Evolutionary conservation across 2,113 vertebrate species (phyloP).

Genomic region (Nerophis lumbriciformis): DNA sequence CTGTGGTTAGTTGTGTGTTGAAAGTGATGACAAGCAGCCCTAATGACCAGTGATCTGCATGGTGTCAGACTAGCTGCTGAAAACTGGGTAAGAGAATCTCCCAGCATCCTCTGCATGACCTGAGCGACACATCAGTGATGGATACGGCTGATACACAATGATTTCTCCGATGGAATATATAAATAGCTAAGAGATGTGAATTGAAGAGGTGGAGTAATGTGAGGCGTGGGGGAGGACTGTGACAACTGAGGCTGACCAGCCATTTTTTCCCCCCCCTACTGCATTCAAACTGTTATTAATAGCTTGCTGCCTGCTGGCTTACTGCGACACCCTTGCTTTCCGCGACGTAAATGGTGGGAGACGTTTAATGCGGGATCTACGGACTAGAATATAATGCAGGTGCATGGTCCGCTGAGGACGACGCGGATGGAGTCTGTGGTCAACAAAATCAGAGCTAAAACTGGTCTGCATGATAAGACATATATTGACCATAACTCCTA

Average conservation of each 20-base stretch:
- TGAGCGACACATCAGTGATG: background rate
- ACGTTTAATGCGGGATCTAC: background rate
- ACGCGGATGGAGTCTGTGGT: constrained; percentile 21
- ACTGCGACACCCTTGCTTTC: constrained; percentile 1
- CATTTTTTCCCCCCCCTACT: constrained; percentile 28
- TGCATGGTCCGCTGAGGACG: constrained; percentile 9
- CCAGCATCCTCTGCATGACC: constrained; percentile 22
- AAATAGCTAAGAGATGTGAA: constrained; percentile 21
- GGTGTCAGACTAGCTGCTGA: too few relatives aligned
- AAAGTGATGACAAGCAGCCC: constrained; percentile 41
- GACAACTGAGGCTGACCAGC: constrained; percentile 39
- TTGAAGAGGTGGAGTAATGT: constrained; percentile 42
- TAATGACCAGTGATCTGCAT: constrained; percentile 46
- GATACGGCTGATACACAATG: background rate
- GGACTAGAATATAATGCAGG: background rate
- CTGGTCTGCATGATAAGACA: constrained; percentile 48
- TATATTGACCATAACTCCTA: constrained; percentile 35
- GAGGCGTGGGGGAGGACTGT: constrained; percentile 30
- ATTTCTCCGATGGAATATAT: constrained; percentile 3
- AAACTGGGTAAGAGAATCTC: background rate
- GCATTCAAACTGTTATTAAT: constrained; percentile 55
- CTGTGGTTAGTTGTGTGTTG: constrained; percentile 29
- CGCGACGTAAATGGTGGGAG: background rate
- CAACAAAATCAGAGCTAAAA: constrained; percentile 66
- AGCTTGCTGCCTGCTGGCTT: constrained; percentile 26